A percentile compares a stretch with the other conserved stretches of the same genome.
Conservation (phyloP, 2,797 vertebrate species). For the Spatula clypeata region DNA sequence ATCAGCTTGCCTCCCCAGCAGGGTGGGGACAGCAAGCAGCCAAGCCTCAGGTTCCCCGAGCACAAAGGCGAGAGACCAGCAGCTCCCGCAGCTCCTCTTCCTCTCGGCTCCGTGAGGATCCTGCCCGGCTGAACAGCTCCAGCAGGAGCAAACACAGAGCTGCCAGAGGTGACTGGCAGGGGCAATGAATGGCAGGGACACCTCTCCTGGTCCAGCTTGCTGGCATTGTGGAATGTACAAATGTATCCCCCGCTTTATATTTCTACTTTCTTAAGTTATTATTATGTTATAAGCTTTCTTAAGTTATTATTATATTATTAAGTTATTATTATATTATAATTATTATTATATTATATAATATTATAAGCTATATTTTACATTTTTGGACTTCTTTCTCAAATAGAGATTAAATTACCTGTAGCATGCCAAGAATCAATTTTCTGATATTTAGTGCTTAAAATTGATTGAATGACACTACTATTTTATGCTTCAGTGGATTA, state of each 20-base stretch:
- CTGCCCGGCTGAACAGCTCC: not conserved
- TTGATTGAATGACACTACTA: not conserved
- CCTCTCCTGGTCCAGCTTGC: not conserved
- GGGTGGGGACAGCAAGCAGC: not conserved
- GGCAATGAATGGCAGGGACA: not conserved
- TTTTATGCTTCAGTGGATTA: not conserved
- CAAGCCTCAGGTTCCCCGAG: not conserved
- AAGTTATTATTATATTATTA: too few relatives aligned
- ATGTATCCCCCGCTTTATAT: accelerated
- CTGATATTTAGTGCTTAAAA: not conserved
- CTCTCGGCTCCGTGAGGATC: not conserved
- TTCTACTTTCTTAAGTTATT: not conserved
- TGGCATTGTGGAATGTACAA: accelerated
- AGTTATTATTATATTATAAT: too few relatives aligned
- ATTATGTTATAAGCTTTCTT: too few relatives aligned
- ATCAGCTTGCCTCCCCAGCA: not conserved
- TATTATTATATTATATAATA: too few relatives aligned
- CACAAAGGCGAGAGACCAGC: not conserved
- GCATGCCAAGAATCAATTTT: not conserved
- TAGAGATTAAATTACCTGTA: not conserved
- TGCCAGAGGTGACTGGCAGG: accelerated
- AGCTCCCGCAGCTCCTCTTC: not conserved
- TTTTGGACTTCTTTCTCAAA: not conserved
- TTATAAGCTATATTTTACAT: not conserved
- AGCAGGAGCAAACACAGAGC: not conserved